Evolutionary conservation across 92 coral and sea anemone genomes (phyloP).

Genomic region (Paragorgia papillata): DNA sequence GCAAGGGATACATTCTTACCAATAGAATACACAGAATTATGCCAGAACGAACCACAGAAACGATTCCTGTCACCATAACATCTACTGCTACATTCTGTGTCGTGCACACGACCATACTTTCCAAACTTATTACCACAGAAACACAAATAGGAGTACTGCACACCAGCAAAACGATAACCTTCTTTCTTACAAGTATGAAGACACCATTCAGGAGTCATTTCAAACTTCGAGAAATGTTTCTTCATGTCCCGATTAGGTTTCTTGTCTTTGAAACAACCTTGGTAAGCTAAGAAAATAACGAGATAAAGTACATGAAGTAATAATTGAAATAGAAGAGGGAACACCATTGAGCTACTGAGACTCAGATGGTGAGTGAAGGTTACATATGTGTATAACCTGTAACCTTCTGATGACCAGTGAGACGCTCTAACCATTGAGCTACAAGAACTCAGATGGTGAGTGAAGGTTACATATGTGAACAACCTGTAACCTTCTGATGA

Average conservation of each 20-base stretch:
- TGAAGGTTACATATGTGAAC: too few species aligned
- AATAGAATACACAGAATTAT: slow-evolving; percentile 82
- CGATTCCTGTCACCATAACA: slow-evolving; percentile 87
- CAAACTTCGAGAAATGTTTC: slow-evolving; percentile 82
- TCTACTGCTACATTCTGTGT: slow-evolving; percentile 75
- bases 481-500: too few species aligned
- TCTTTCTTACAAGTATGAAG: slow-evolving; percentile 85
- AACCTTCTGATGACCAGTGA: too few species aligned
- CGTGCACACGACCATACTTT: slow-evolving; percentile 72
- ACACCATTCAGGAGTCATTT: slow-evolving; percentile 99
- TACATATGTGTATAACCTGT: too few species aligned
- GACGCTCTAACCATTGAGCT: too few species aligned
- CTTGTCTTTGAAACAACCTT: slow-evolving; percentile 85
- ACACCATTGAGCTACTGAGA: too few species aligned
- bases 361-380: too few species aligned
- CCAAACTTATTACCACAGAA: slow-evolving; percentile 97
- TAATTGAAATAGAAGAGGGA: too few species aligned
- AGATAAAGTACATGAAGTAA: too few species aligned
- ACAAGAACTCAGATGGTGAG: too few species aligned
- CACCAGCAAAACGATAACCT: slow-evolving; percentile 89
- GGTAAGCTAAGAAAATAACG: slow-evolving; percentile 64
- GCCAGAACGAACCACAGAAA: slow-evolving; percentile 96
- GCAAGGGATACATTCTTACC: too few species aligned
- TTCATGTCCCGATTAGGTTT: slow-evolving; percentile 87
- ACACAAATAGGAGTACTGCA: slow-evolving; percentile 92